These are phyloP conservation scores for Lophura nycthemera DNA, from an alignment of 2,113 vertebrate genomes.

Conservation along the genomic window DNA sequence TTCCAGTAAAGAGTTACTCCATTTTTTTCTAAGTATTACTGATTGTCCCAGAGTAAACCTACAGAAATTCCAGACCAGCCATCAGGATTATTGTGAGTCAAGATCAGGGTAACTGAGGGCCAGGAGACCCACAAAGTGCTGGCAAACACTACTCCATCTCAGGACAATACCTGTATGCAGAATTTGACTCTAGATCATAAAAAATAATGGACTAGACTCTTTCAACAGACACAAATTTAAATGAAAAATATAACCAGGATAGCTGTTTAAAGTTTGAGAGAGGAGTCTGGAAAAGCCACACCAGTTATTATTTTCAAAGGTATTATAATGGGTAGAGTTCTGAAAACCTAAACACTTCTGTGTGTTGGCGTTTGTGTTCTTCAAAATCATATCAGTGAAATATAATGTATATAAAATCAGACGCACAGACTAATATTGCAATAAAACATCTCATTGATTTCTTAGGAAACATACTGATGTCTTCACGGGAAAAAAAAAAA, in stretches of 20 bases:
- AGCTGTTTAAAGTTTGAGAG: neutral
- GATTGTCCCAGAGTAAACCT: neutral
- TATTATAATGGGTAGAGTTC: neutral
- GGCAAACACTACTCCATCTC: neutral
- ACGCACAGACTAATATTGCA: neutral
- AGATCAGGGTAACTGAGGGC: neutral
- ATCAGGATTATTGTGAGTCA: neutral
- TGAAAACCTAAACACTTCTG: neutral
- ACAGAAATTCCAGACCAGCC: neutral
- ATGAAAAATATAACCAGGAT: neutral
- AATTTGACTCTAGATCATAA: neutral
- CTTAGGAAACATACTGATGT: neutral
- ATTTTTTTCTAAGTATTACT: neutral
- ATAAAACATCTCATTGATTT: neutral
- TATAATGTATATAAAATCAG: neutral
- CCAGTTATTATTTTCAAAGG: neutral
- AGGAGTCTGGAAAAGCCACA: neutral
- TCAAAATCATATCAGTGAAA: neutral
- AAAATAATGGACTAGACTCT: neutral
- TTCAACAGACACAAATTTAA: neutral
- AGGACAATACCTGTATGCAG: rapidly evolving
- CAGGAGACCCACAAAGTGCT: neutral
- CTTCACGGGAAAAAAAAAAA: neutral
- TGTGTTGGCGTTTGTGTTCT: neutral
- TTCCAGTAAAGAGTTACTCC: neutral